phyloP scores from a whole-genome alignment of 2,888 invertebrate genomes.

The Salpingus planirostris region DNA sequence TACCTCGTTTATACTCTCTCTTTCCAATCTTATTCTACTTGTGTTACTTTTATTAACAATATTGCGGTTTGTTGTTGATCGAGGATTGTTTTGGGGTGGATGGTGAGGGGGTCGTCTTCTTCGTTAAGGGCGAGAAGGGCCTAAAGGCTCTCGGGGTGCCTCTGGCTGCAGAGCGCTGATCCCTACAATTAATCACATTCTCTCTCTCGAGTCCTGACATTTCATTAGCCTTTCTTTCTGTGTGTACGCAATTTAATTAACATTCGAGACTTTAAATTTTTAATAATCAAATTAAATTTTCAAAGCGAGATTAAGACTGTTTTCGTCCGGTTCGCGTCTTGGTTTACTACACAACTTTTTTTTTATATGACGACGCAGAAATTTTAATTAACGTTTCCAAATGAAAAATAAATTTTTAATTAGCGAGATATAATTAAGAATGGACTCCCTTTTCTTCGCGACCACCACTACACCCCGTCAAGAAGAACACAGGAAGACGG shows the following conservation, averaged over 20 bases:
- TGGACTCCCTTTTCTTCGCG: background rate
- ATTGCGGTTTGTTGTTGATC: no score
- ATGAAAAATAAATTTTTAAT: constrained; percentile 25
- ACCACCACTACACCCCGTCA: no score
- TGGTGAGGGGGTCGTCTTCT: constrained; percentile 7
- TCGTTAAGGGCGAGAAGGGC: constrained; percentile 9
- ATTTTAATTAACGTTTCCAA: constrained; percentile 24
- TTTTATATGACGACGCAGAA: constrained; percentile 19
- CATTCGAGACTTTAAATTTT: constrained; percentile 43
- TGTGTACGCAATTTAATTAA: constrained; percentile 42
- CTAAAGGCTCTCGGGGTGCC: no score
- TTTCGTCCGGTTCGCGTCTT: constrained; percentile 23
- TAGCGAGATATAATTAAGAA: constrained; percentile 15
- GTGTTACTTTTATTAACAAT: no score
- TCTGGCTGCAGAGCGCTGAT: no score
- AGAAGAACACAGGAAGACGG: no score
- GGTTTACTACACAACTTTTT: constrained; percentile 25
- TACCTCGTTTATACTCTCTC: no score
- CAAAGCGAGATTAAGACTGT: constrained; percentile 29
- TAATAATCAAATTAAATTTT: constrained; percentile 41
- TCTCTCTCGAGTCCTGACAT: constrained; percentile 41
- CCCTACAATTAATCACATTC: constrained; percentile 42
- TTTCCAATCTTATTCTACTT: no score
- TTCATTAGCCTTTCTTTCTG: constrained; percentile 42
- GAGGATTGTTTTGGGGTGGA: no score